Evolutionary conservation across 2,888 invertebrate species (phyloP), one percentile per base, ranked within the genome.

Genomic region (Drosophila sordidapex): DNA sequence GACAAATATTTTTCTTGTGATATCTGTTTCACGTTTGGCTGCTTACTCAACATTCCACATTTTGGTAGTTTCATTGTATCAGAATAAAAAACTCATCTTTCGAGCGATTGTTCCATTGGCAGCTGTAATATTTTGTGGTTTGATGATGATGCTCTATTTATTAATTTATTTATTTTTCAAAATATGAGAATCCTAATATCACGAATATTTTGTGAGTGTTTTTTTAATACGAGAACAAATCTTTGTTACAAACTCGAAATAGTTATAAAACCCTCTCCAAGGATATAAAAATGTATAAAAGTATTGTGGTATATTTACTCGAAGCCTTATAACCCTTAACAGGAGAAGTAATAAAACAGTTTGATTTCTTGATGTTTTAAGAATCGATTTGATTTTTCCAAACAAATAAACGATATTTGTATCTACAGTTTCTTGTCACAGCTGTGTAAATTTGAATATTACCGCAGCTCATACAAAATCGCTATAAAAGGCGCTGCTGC

Each of bases 401-500:
- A 46, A 4, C 46, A 46, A 49, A 29, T 29, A 29, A 49, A 29
- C 10, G 29, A 29, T 18, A 48, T 43, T 25, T 46, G 6, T 25
- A 13, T 21, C 6, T 38, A 18, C 38, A 4, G 38, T 38, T 8
- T 4, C 8, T 8, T 38, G 38, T 18, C 18, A n/a, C 51, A 53
- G 29, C n/a, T 53, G 66, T 31, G 31, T n/a, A 13, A 13, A 21
- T 29, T 18, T 15, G n/a, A 51, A 51, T 40, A 49, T 2, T 35
- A 7, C 43, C 5, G 21, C 21, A n/a, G n/a, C 10, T 10, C 10
- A n/a, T 10, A 10, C 10, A 40, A 43, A 43, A 21, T 27, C 7
- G 15, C 13, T 68, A 56, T 66, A 66, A 56, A 66, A 56, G 25
- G 52, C n/a, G 29, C 33, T 40, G 29, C 1, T 18, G 18, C 15